Evolutionary conservation across 2,797 vertebrate species (phyloP).

Genomic region (Cheirogaleus major): DNA sequence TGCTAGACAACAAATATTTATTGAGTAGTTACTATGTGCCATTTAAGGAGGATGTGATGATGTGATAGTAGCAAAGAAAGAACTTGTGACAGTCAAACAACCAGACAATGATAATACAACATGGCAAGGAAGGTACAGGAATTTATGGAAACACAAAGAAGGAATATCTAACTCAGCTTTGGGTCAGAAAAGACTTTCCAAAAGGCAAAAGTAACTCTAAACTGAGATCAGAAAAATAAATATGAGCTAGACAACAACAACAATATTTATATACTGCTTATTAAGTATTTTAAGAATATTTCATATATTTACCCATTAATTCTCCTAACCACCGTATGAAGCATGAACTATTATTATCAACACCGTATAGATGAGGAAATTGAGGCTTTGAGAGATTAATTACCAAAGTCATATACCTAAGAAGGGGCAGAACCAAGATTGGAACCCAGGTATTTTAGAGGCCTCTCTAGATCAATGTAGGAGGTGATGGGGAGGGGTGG

Average conservation of each 20-base stretch:
- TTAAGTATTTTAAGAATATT: constrained; percentile 15
- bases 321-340: background rate
- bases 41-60: constrained; percentile 13
- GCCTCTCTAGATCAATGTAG: background rate
- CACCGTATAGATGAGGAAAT: background rate
- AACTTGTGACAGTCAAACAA: background rate
- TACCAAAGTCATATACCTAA: background rate
- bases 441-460: background rate
- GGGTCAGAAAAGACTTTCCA: background rate
- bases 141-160: background rate
- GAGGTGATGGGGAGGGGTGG: background rate
- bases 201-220: background rate
- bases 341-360: background rate
- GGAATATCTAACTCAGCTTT: background rate
- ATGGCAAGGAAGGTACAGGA: background rate
- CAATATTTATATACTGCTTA: background rate
- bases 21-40: background rate
- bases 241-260: background rate
- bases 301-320: background rate
- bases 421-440: background rate
- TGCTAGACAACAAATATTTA: constrained; percentile 34
- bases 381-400: background rate
- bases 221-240: background rate
- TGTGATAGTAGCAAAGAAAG: background rate
- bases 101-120: background rate